phyloP scores from a whole-genome alignment of 2,113 vertebrate genomes.

The Neomonachus schauinslandi region DNA sequence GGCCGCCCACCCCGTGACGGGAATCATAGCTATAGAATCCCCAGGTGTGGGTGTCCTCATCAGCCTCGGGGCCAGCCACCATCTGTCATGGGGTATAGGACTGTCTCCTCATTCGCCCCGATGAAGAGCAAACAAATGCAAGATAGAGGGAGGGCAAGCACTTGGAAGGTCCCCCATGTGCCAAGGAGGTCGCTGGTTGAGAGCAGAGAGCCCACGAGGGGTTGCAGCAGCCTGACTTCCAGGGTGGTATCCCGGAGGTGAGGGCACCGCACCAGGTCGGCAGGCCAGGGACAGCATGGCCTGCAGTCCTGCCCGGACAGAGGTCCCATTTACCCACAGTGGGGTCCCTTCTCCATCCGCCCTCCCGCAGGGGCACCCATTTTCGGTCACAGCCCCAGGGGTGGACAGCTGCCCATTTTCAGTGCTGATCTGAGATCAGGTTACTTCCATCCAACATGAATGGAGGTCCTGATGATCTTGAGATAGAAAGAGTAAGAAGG shows the following conservation, averaged over 20 bases:
- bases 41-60: not conserved
- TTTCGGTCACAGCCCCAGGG: not conserved
- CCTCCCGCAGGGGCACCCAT: not conserved
- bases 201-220: not conserved
- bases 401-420: not conserved
- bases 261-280: not conserved
- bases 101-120: not conserved
- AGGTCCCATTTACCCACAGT: not conserved
- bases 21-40: not conserved
- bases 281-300: not conserved
- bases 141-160: not conserved
- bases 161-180: not conserved
- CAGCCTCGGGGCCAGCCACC: not conserved
- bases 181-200: not conserved
- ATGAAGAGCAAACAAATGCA: too few relatives aligned
- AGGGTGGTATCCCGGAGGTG: not conserved
- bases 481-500: not conserved
- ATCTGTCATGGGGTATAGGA: not conserved
- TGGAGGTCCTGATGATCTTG: not conserved
- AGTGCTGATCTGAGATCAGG: fast-evolving
- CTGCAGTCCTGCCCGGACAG: not conserved
- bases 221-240: not conserved
- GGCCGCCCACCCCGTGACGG: fast-evolving
- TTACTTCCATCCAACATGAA: not conserved
- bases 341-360: not conserved